These are phyloP conservation scores for Gymnoscelis rufifasciata DNA, from an alignment of 2,888 invertebrate species.

Conservation along the genomic window DNA sequence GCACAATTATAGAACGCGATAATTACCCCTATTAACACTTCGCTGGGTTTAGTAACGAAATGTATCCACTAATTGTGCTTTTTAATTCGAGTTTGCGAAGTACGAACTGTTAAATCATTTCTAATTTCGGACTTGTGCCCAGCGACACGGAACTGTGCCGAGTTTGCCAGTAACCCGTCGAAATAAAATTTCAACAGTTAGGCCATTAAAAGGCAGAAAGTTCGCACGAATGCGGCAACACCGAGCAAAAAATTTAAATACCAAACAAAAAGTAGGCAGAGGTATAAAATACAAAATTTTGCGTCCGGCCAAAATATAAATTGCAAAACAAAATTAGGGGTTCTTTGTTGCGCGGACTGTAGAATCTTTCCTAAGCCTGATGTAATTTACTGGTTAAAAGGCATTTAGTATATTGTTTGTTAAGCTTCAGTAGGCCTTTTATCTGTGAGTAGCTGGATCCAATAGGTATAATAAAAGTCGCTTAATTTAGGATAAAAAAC, in stretches of 20 bases:
- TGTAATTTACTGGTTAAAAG: slow-evolving; percentile 16
- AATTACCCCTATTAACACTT: slow-evolving; percentile 1
- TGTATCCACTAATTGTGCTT: slow-evolving; percentile 21
- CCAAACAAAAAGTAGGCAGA: slow-evolving; percentile 28
- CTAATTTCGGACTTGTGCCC: slow-evolving; percentile 38
- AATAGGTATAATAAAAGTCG: too few species aligned
- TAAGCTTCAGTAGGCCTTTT: slow-evolving; percentile 9
- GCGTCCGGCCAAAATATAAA: slow-evolving; percentile 17
- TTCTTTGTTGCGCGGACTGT: slow-evolving; percentile 22
- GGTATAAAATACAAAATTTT: slow-evolving; percentile 15
- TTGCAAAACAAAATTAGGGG: slow-evolving; percentile 23
- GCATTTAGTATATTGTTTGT: slow-evolving; percentile 5
- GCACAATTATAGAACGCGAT: slow-evolving; percentile 1
- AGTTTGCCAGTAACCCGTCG: slow-evolving; percentile 32
- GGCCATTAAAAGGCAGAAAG: slow-evolving; percentile 32
- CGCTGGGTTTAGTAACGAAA: slow-evolving; percentile 7
- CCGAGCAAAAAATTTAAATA: slow-evolving; percentile 42
- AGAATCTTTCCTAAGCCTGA: slow-evolving; percentile 20
- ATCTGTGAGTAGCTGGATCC: slow-evolving; percentile 4
- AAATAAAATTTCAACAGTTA: slow-evolving; percentile 51
- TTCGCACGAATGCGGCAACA: slow-evolving; percentile 37
- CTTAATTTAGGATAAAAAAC: too few species aligned
- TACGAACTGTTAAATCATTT: slow-evolving; percentile 35
- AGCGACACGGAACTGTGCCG: slow-evolving; percentile 33
- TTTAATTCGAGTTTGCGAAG: slow-evolving; percentile 32